These are phyloP conservation scores for Danaus melanippus DNA, from an alignment of 1,140 invertebrate species.

Conservation along the genomic window DNA sequence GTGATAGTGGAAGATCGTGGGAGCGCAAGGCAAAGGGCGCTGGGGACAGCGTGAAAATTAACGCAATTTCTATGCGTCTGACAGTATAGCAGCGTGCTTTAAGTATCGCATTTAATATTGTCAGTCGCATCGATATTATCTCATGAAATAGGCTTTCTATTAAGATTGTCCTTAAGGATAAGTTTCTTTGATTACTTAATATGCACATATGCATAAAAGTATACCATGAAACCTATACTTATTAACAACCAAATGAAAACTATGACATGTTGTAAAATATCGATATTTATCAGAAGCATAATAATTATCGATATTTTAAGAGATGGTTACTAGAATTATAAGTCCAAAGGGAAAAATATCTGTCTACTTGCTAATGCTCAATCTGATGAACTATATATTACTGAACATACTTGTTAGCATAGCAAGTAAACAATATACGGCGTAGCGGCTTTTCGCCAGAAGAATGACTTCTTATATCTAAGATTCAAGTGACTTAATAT, in stretches of 20 bases:
- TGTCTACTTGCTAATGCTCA: conserved; percentile 34
- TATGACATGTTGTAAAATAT: conserved; percentile 31
- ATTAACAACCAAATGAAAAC: conserved; percentile 31
- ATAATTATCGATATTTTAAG: conserved; percentile 29
- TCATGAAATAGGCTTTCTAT: conserved; percentile 34
- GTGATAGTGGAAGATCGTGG: conserved; percentile 59
- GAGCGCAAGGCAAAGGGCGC: conserved; percentile 61
- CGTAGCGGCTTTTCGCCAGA: conserved; percentile 26
- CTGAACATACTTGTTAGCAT: conserved; percentile 20
- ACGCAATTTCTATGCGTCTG: conserved; percentile 26
- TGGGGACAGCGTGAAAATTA: conserved; percentile 41
- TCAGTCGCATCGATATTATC: conserved; percentile 27
- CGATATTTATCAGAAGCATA: conserved; percentile 22
- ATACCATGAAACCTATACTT: conserved; percentile 9
- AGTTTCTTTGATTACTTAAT: conserved; percentile 18
- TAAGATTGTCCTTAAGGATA: conserved; percentile 26
- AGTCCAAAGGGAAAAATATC: conserved; percentile 16
- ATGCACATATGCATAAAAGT: conserved; percentile 15
- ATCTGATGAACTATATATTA: conserved; percentile 12
- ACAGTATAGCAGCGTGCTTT: conserved; percentile 23
- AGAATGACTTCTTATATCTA: conserved; percentile 19
- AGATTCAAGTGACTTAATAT: conserved; percentile 28
- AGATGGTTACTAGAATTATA: conserved; percentile 20
- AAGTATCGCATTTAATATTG: conserved; percentile 26
- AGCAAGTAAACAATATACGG: conserved; percentile 29